Conservation (phyloP, 2,888 invertebrate species). For the Didymodactylos carnosus region DNA sequence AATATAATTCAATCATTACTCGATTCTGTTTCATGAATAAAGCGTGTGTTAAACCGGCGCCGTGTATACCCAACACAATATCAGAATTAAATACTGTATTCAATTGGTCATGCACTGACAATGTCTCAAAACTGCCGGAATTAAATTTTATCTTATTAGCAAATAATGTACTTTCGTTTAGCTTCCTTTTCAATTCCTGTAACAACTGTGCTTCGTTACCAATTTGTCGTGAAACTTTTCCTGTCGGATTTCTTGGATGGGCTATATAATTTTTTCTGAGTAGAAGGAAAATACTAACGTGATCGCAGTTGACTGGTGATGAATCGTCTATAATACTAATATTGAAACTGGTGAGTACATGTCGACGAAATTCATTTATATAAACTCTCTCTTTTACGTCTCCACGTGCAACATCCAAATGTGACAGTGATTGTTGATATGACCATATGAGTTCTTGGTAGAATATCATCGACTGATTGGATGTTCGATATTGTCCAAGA, state of each 20-base stretch:
- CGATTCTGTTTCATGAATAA: conserved; percentile 25
- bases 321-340: background rate
- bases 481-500: conserved; percentile 19
- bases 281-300: conserved; percentile 24
- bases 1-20: conserved; percentile 26
- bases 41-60: conserved; percentile 28
- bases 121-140: conserved; percentile 24
- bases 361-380: background rate
- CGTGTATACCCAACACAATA: conserved; percentile 32
- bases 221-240: conserved; percentile 26
- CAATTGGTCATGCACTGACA: conserved; percentile 24
- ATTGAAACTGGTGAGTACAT: background rate
- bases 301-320: conserved; percentile 20
- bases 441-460: background rate
- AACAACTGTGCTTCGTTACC: conserved; percentile 28
- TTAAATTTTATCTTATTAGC: conserved; percentile 17
- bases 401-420: background rate
- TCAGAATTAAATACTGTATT: conserved; percentile 22
- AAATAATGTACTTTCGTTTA: too few species aligned
- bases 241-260: conserved; percentile 29
- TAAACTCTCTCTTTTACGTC: conserved; percentile 1
- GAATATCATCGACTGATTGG: background rate
- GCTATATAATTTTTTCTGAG: conserved; percentile 30
- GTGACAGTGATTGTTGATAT: background rate
- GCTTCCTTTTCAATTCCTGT: conserved; percentile 15